Percentiles rank a stretch among this genome's conserved stretches.
Conservation (phyloP, 37 sponge, comb jelly and placozoan species). For the Halisarca cf. caerulea region DNA sequence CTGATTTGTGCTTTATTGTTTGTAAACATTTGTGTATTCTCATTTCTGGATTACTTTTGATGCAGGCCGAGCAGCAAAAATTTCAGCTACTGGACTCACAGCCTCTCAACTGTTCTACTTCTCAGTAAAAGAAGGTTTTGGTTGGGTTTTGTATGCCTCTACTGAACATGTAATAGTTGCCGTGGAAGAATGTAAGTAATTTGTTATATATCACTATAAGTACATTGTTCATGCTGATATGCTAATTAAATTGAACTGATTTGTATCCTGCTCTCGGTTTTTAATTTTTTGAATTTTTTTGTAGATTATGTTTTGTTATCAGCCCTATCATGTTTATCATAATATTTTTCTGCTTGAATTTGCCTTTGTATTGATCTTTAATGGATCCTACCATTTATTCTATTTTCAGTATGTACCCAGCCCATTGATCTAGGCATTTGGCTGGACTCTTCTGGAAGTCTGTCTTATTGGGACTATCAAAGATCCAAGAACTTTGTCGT, state of each 20-base stretch:
- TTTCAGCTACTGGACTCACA: background rate
- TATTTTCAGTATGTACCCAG: background rate
- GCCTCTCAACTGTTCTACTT: background rate
- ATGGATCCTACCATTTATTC: too few relatives aligned
- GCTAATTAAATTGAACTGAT: background rate
- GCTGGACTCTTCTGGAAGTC: conserved; percentile 2
- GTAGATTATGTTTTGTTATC: too few relatives aligned
- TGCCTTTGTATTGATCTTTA: too few relatives aligned
- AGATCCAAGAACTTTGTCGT: background rate
- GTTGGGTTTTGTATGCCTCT: conserved; percentile 23
- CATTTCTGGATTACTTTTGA: too few relatives aligned
- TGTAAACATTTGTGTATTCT: too few relatives aligned
- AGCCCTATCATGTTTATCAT: too few relatives aligned
- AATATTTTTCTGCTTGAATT: too few relatives aligned
- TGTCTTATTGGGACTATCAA: background rate
- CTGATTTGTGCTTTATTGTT: background rate
- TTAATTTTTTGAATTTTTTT: too few relatives aligned
- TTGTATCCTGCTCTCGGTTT: background rate
- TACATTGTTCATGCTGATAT: background rate
- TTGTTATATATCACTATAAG: background rate
- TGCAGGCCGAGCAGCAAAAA: background rate
- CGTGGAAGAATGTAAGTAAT: background rate
- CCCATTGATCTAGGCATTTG: conserved; percentile 7
- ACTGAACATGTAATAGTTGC: background rate
- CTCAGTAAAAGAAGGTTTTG: background rate